Base-by-base conservation (phyloP, 2,888 invertebrate species). In the Cephus nigrinus region DNA sequence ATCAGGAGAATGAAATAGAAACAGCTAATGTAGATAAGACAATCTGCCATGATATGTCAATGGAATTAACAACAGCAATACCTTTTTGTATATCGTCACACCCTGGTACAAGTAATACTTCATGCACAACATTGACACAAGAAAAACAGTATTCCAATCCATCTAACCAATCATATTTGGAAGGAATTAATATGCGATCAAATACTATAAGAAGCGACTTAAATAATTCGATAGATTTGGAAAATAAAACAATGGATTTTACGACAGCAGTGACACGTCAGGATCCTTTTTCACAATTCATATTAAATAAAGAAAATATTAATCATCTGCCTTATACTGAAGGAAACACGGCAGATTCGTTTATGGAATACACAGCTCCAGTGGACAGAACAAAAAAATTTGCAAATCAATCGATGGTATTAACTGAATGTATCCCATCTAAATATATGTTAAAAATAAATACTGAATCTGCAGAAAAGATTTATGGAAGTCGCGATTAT, bases 241-340 rank as follows among this genome's bases (percentile, higher is more conserved):
- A 79, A 75, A 75, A 84, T 80, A 23, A 74, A n/a, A 75, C 82
- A 34, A 82, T 82, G 75, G 82, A 84, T 74, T 77, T 84, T 12
- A 84, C 81, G 4, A 73, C 81, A 69, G 73, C 76, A 72, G 1
- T 82, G 31, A 79, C 76, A 23, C 5, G 9, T 55, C 9, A 55
- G 23, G 23, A 55, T 55, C 23, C 23, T 55, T 5, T 55, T 23
- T 55, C 55, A 23, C 9, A 23, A 55, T 55, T 55, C 2, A 55
- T 55, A 55, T 55, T 55, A 55, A 55, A 55, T 23, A 55, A 55
- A 23, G 55, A 55, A 55, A 55, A 55, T 55, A 55, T 55, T 55
- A 55, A 23, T 23, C 55, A 55, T 55, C 23, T 55, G 23, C 55
- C 55, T 55, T 55, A 55, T 55, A 55, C 23, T 0, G 55, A 55